phyloP scores from a whole-genome alignment of 2,888 invertebrate genomes.

The Nowickia ferox region DNA sequence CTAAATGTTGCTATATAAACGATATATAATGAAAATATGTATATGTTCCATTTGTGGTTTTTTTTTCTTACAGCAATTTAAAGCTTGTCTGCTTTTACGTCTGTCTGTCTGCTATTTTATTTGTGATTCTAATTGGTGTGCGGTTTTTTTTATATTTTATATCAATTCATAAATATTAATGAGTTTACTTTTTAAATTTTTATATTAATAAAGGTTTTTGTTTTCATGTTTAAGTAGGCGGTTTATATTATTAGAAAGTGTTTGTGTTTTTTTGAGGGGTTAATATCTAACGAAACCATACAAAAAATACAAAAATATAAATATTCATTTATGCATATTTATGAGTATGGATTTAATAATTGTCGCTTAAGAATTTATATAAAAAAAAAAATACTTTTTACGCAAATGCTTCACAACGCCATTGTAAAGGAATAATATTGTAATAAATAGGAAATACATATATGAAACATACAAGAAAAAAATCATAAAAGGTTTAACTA shows the following conservation, averaged over 20 bases:
- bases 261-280: slow-evolving; percentile 65
- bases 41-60: neutral
- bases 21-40: slow-evolving; percentile 5
- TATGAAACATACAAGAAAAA: neutral
- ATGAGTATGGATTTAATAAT: slow-evolving; percentile 80
- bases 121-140: slow-evolving; percentile 54
- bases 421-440: slow-evolving; percentile 32
- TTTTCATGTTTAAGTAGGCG: slow-evolving; percentile 29
- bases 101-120: slow-evolving; percentile 44
- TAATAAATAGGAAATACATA: neutral
- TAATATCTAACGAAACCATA: slow-evolving; percentile 70
- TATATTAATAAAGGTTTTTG: neutral
- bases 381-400: slow-evolving; percentile 34
- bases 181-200: slow-evolving; percentile 69
- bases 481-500: neutral
- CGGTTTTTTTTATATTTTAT: slow-evolving; percentile 35
- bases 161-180: slow-evolving; percentile 79
- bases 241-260: slow-evolving; percentile 63
- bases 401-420: slow-evolving; percentile 13
- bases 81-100: neutral
- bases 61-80: slow-evolving; percentile 27
- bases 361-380: slow-evolving; percentile 14
- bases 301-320: no score
- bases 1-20: slow-evolving; percentile 31
- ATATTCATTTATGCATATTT: slow-evolving; percentile 76